phyloP scores from a whole-genome alignment of 23 tunicate genomes.

The Oikopleura dioica region DNA sequence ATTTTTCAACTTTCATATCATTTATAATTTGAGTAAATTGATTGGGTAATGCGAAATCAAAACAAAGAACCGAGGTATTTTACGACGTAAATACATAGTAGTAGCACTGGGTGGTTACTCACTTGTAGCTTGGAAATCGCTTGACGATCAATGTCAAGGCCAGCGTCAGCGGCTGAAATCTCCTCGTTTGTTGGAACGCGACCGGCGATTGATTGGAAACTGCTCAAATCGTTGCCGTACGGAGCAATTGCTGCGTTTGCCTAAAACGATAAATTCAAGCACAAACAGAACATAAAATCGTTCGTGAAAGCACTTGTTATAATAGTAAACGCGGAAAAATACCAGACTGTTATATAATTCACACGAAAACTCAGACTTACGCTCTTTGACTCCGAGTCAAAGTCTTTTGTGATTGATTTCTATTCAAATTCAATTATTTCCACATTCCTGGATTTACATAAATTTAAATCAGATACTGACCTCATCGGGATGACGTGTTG shows the following conservation, averaged over 20 bases:
- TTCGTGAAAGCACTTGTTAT: neutral
- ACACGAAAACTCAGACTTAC: neutral
- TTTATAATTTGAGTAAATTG: too few relatives aligned
- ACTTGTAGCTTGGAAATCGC: neutral
- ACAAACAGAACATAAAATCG: too few relatives aligned
- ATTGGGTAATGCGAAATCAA: too few relatives aligned
- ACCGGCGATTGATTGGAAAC: neutral
- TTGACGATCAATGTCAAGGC: neutral
- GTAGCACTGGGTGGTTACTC: too few relatives aligned
- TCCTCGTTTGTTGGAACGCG: neutral
- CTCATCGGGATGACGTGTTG: slow-evolving; percentile 10
- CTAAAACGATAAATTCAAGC: too few relatives aligned
- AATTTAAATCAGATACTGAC: neutral
- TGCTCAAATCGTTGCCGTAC: neutral
- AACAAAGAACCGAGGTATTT: too few relatives aligned
- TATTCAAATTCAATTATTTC: neutral
- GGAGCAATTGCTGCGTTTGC: neutral
- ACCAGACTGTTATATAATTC: neutral
- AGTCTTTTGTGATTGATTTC: neutral
- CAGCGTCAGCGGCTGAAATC: neutral
- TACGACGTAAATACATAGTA: too few relatives aligned
- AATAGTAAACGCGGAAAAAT: neutral
- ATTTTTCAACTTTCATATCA: too few relatives aligned
- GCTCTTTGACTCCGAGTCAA: neutral
- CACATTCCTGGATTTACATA: neutral